Base-by-base conservation (phyloP, 1,140 invertebrate species). In the Bombus turneri region DNA sequence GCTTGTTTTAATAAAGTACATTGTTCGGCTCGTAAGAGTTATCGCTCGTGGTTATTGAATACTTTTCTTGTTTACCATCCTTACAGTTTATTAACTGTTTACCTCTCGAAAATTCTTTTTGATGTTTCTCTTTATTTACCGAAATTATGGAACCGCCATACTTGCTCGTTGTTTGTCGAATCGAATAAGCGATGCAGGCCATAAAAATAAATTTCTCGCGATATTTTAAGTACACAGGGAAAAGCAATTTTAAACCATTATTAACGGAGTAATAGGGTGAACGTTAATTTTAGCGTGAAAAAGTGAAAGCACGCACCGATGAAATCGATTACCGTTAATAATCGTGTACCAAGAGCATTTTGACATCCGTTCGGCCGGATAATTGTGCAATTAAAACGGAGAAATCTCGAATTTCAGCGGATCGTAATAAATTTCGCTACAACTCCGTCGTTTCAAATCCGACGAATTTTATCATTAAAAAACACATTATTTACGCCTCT, bases 271-370 rank as follows among this genome's bases (percentile, higher is more conserved):
- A 31, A 41, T 57, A 39, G 22, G 34, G 37, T 15, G 28, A 22
- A 22, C 47, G 57, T 31, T 73, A 43, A 43, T 73, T 73, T 43
- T 31, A 73, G 59, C 75, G 37, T 31, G 75, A 64, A 78, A 76
- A 53, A 78, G 75, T 66, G 75, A 78, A 78, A 78, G 75, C 39
- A 3, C 15, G 31, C 18, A 22, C 39, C 37, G 57, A 37, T 62
- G 62, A 64, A 78, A 78, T 62, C 75, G 53, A 78, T 78, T 78
- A 78, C 57, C 75, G 64, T 64, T 78, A 64, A 62, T 78, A 64
- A 64, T 78, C 59, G 59, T 3, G 13, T 37, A 59, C 12, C 28
- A 53, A 53, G 57, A 6, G 57, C 59, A 53, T 59, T 76, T 34
- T 39, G 34, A 31, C 75, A 34, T 78, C 59, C 53, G 34, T 22